These are phyloP conservation scores for Grantiella picta DNA, from an alignment of 2,113 vertebrate genomes.

Conservation along the genomic window DNA sequence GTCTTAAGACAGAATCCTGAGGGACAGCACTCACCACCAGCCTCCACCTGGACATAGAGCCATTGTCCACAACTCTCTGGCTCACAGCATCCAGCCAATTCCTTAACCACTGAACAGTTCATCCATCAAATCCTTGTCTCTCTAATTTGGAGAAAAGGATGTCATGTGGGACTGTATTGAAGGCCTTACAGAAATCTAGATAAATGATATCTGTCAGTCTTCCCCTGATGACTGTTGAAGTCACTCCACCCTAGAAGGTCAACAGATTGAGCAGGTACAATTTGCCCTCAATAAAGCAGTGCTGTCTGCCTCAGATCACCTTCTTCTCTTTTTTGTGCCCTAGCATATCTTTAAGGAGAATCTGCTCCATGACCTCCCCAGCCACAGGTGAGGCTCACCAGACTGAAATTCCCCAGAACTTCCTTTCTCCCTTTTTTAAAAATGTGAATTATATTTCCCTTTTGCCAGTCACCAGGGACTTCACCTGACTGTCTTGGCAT, in stretches of 20 bases:
- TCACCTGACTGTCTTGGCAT: background rate
- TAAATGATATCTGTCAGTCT: background rate
- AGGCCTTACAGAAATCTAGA: background rate
- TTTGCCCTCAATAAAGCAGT: background rate
- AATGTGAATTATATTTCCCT: background rate
- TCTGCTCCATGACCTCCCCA: background rate
- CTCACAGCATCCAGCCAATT: background rate
- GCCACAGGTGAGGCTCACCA: background rate
- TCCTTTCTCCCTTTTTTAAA: background rate
- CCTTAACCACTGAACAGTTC: background rate
- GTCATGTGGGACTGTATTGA: background rate
- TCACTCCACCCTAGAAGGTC: background rate
- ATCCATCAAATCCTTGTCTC: background rate
- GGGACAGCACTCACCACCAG: accelerated
- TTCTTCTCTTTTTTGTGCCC: background rate
- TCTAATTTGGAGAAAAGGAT: background rate
- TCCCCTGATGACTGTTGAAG: background rate
- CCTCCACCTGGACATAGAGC: background rate
- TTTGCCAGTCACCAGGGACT: background rate
- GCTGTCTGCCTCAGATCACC: background rate
- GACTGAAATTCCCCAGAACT: background rate
- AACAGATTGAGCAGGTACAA: background rate
- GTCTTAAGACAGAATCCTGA: background rate
- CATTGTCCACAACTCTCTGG: no score
- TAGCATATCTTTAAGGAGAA: background rate